Evolutionary conservation across 1,140 invertebrate species (phyloP), one percentile per base, ranked within the genome.

Genomic region (Caenorhabditis brenneri): DNA sequence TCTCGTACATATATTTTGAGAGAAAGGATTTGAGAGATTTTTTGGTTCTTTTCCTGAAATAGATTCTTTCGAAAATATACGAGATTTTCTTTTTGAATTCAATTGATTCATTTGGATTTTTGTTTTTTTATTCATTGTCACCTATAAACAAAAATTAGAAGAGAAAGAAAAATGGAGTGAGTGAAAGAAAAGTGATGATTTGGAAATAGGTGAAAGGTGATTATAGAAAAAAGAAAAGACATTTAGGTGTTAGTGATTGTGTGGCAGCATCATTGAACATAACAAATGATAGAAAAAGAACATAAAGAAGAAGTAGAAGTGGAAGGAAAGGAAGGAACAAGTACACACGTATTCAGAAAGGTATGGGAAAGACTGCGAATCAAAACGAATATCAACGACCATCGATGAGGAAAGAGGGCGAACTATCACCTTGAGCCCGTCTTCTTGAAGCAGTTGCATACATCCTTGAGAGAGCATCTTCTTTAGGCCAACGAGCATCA

Each of bases 361-460:
- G 53, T 12, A 27, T 42, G 36, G n/a, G 36, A 74, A 42, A 74
- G 36, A 42, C 65, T 74, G 65, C 36, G 65, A 74, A 74, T 74
- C 65, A 42, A 81, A 49, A 80, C 65, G 16, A 84, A 33, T 36
- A 58, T 81, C 74, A 85, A 39, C 79, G 60, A 48, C 84, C 84
- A 78, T 85, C 84, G 49, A 85, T 74, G 16, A 85, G 80, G 42
- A 85, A 85, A 36, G 55, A 74, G 36, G 84, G 84, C 24, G 49
- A 65, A n/a, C 84, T 69, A 42, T 51, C 69, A 85, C 84, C 84
- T 85, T 46, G 36, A 33, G 58, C 79, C 39, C 84, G 58, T 53
- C 84, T 65, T 81, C 79, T n/a, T 58, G 49, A 53, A 81, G 80
- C 80, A 60, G 49, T 81, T 31, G 79, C 79, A 60, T 85, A 85